These are phyloP conservation scores for Dyspetes luteomarginatus DNA, from an alignment of 2,888 invertebrate genomes.

Conservation along the genomic window DNA sequence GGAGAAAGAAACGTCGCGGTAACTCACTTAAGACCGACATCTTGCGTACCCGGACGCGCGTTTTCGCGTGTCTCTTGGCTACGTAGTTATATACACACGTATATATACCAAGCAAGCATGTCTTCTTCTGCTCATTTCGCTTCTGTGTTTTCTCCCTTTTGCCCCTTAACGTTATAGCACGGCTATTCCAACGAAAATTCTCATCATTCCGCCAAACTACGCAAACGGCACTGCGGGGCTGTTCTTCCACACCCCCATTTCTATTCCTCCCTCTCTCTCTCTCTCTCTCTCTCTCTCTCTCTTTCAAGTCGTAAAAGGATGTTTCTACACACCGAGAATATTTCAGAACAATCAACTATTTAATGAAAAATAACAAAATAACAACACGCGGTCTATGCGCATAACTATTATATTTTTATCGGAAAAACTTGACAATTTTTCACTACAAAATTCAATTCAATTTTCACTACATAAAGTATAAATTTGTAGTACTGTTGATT, in stretches of 20 bases:
- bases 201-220: constrained; percentile 51
- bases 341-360: too few relatives aligned
- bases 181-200: constrained; percentile 50
- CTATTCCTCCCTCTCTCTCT: too few relatives aligned
- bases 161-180: constrained; percentile 21
- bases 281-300: background rate
- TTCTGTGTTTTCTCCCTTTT: constrained; percentile 12
- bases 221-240: constrained; percentile 8
- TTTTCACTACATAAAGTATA: too few relatives aligned
- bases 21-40: constrained; percentile 72
- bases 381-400: too few relatives aligned
- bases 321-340: too few relatives aligned
- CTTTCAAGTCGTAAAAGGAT: background rate
- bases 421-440: too few relatives aligned
- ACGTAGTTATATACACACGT: background rate
- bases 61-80: constrained; percentile 14
- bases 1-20: constrained; percentile 62
- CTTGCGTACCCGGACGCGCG: constrained; percentile 50
- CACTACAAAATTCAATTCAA: too few relatives aligned
- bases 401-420: too few relatives aligned
- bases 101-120: background rate
- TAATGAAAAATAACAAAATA: too few relatives aligned
- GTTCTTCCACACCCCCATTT: background rate
- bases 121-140: constrained; percentile 32
- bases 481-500: too few relatives aligned